phyloP scores from a whole-genome alignment of 2,113 vertebrate species.

The Platichthys flesus region DNA sequence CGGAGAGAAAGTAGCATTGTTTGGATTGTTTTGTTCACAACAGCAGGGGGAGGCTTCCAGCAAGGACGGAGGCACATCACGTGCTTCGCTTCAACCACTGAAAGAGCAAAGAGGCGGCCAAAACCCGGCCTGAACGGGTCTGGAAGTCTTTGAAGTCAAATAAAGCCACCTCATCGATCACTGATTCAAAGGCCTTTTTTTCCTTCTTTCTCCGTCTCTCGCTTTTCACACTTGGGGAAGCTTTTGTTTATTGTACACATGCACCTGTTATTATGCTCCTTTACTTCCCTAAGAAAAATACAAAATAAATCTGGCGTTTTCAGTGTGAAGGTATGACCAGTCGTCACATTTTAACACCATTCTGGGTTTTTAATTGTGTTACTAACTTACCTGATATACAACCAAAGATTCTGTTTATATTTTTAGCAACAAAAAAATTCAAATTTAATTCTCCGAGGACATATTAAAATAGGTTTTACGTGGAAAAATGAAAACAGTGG shows the following conservation, averaged over 20 bases:
- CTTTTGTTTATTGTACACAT: conserved; percentile 75
- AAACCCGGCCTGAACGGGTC: conserved; percentile 64
- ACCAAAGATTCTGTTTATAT: not conserved
- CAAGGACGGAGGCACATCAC: conserved; percentile 82
- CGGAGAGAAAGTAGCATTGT: conserved; percentile 89
- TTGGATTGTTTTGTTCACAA: conserved; percentile 79
- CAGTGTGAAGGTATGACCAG: not conserved
- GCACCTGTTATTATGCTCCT: conserved; percentile 63
- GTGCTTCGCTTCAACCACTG: conserved; percentile 74
- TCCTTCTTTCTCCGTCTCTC: conserved; percentile 51
- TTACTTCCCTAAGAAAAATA: conserved; percentile 53
- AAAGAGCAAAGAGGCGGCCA: conserved; percentile 65
- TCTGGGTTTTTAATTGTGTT: too few relatives aligned
- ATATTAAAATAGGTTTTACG: not conserved
- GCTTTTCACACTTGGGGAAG: conserved; percentile 63
- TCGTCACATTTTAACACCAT: not conserved
- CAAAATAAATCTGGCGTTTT: conserved; percentile 28
- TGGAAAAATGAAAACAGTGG: not conserved
- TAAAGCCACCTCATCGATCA: conserved; percentile 88
- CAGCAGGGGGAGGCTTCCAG: conserved; percentile 84
- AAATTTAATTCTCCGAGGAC: not conserved
- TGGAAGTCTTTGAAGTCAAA: conserved; percentile 82
- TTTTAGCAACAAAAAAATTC: not conserved
- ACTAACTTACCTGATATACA: too few relatives aligned
- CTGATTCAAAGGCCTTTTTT: conserved; percentile 77